phyloP scores from a whole-genome alignment of 35 echinoderm and acorn worm genomes.

The Heliocidaris tuberculata region DNA sequence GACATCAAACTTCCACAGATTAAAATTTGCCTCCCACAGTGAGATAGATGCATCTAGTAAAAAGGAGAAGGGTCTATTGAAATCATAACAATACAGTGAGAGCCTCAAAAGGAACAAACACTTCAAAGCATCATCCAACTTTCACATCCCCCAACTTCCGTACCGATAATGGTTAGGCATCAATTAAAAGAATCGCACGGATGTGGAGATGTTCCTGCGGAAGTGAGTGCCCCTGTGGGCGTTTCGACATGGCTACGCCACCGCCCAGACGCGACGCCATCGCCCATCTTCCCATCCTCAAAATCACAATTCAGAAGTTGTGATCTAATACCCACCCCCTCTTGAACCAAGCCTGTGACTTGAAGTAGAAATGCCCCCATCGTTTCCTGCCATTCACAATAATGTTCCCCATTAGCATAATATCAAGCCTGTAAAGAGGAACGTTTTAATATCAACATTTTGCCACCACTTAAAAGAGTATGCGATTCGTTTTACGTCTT shows the following conservation, averaged over 20 bases:
- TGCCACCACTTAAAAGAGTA: background rate
- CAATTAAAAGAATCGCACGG: background rate
- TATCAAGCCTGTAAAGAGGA: background rate
- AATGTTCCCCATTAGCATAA: background rate
- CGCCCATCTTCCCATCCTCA: background rate
- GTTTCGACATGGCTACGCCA: background rate
- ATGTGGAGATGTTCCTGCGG: background rate
- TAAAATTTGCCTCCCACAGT: no score
- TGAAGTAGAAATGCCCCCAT: background rate
- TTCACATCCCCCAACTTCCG: background rate
- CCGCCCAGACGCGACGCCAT: background rate
- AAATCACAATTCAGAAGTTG: constrained; percentile 4
- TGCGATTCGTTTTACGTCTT: background rate
- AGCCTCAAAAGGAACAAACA: background rate
- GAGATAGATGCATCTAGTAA: background rate
- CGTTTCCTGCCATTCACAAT: constrained; percentile 15
- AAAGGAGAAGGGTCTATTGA: background rate
- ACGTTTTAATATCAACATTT: constrained; percentile 7
- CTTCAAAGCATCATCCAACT: background rate
- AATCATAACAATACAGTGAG: background rate
- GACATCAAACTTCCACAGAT: no score
- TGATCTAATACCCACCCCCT: background rate
- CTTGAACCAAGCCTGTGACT: background rate
- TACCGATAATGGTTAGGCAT: background rate
- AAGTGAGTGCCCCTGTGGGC: background rate